Base-by-base conservation (phyloP, 2,888 invertebrate genomes). In the Lasioglossum zephyrum region DNA sequence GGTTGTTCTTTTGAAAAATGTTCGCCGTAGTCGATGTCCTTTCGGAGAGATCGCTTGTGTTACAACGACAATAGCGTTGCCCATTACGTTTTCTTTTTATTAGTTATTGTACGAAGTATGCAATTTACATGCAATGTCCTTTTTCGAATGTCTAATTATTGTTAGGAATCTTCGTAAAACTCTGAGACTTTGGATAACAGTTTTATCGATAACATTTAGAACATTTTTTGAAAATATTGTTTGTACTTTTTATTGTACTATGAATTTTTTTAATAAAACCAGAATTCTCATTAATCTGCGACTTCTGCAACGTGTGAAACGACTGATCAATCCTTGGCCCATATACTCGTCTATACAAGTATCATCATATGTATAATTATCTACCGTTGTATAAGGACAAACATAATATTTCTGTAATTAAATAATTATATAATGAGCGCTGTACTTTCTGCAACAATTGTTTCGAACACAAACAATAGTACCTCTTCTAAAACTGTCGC, bases 211-310 rank as follows among this genome's bases (percentile, higher is more conserved):
- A 36, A n/a, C 39, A 6, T 53, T 81, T 53, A 0, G 44, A 63
- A 39, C 69, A 26, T 78, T 53, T 75, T 41, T 53, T 44, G 63
- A 22, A 53, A 60, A 44, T 36, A 49, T 49, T 72, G 41, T 83
- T 78, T 75, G 60, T 74, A 83, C 44, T 49, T 76, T 72, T 66
- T 57, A 85, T 36, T 81, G 77, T 85, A 86, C 47, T 1, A 13
- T 31, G 74, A 63, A 36, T 49, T 69, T 75, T 75, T 79, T 60
- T 69, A 81, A 81, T 69, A 77, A 75, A 85, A 80, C 66, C n/a
- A 3, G n/a, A 8, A 26, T 70, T 73, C 13, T 39, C 57, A 57
- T 36, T 53, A 60, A 60, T 22, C 44, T 47, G 39, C 26, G 73
- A 66, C 26, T 44, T 49, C 22, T 41, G 31, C 5, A 39, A 31